Conservation (phyloP, 2,888 invertebrate genomes). For the Phalera bucephala region DNA sequence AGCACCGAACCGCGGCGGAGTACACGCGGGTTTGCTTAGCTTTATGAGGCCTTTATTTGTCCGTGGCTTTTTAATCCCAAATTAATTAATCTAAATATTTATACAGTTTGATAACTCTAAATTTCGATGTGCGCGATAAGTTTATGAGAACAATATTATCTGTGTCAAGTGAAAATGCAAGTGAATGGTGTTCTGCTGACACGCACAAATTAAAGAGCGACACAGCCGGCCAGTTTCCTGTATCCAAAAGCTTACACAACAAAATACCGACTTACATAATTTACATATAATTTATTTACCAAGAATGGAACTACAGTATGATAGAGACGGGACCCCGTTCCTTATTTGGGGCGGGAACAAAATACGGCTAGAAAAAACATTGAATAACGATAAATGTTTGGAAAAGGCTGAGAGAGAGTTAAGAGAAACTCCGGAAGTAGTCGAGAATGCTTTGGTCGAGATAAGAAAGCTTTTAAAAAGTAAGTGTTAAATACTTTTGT, state of each 20-base stretch:
- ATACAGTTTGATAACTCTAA: no score
- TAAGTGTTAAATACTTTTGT: no score
- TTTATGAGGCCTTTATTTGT: not conserved
- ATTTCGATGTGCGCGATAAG: no score
- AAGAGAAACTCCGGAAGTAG: conserved; percentile 87
- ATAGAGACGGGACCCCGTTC: conserved; percentile 82
- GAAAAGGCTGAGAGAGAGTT: conserved; percentile 87
- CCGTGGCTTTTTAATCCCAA: no score
- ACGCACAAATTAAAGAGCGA: conserved; percentile 11
- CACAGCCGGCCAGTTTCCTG: conserved; percentile 5
- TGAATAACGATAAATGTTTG: conserved; percentile 78
- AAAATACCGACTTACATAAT: no score
- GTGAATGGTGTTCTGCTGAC: conserved; percentile 47
- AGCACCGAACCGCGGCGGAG: conserved; percentile 14
- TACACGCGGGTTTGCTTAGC: conserved; percentile 12
- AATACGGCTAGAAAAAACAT: conserved; percentile 85
- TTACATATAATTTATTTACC: conserved; percentile 1
- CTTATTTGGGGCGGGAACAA: conserved; percentile 84
- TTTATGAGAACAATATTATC: not conserved
- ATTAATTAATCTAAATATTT: no score
- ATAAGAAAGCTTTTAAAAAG: conserved; percentile 84
- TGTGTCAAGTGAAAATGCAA: conserved; percentile 41
- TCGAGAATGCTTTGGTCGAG: conserved; percentile 82
- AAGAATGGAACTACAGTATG: conserved; percentile 73
- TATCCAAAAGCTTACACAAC: not conserved